Conservation (phyloP, 2,888 invertebrate species). For the Ephialtes manifestator region DNA sequence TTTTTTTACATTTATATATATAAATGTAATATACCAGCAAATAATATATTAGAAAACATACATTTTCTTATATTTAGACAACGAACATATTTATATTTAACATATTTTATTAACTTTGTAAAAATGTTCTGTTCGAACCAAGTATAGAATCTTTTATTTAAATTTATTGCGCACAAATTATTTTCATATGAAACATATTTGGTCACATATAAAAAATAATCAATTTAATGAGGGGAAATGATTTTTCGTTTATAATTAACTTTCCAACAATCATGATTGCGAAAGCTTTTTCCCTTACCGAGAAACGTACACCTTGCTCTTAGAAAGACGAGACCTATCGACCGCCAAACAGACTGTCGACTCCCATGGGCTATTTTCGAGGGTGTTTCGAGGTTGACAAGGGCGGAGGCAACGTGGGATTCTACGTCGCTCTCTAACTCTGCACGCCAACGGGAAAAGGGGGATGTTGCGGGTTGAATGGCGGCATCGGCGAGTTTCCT, state of each 20-base stretch:
- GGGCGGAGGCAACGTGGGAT: conserved; percentile 61
- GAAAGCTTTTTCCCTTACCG: neutral
- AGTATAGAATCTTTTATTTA: too few relatives aligned
- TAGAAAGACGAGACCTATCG: conserved; percentile 9
- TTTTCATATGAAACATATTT: neutral
- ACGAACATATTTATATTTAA: too few relatives aligned
- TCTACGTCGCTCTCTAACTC: conserved; percentile 63
- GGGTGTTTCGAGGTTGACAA: conserved; percentile 69
- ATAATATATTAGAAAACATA: too few relatives aligned
- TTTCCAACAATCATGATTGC: neutral
- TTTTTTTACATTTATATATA: too few relatives aligned
- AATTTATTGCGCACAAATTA: too few relatives aligned
- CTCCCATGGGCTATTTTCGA: conserved; percentile 67
- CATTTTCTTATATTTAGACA: too few relatives aligned
- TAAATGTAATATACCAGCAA: too few relatives aligned
- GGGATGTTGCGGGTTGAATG: conserved; percentile 37
- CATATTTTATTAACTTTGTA: too few relatives aligned
- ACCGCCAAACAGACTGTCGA: conserved; percentile 28
- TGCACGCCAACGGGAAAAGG: conserved; percentile 35
- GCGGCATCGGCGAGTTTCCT: conserved; percentile 50
- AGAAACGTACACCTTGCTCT: neutral
- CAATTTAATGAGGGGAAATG: neutral
- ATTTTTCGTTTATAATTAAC: neutral
- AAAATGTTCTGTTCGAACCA: too few relatives aligned
- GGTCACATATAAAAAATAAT: neutral